These are phyloP conservation scores for Trachymyrmex septentrionalis DNA, from an alignment of 1,140 invertebrate species.

Conservation along the genomic window DNA sequence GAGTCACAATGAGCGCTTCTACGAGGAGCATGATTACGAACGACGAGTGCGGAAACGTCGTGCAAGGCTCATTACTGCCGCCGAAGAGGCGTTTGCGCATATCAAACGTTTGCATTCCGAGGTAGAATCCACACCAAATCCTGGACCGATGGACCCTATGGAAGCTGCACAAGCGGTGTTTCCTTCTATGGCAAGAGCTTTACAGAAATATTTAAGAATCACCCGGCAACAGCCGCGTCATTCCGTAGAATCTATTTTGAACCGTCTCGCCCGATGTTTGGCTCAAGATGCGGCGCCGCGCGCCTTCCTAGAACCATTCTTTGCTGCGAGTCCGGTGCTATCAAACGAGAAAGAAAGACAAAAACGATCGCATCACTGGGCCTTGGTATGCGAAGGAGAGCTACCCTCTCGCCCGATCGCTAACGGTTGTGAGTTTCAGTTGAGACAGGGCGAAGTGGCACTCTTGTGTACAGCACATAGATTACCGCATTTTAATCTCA, in stretches of 20 bases:
- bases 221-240: conserved; percentile 98
- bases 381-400: conserved; percentile 95
- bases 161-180: conserved; percentile 99
- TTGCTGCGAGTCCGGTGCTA: conserved; percentile 92
- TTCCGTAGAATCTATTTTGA: conserved; percentile 95
- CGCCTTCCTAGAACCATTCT: conserved; percentile 96
- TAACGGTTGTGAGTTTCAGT: conserved; percentile 94
- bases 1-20: conserved; percentile 98
- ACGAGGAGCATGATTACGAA: conserved; percentile 99
- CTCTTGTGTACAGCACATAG: conserved; percentile 94
- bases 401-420: conserved; percentile 94
- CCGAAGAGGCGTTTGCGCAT: conserved; percentile 99
- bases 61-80: conserved; percentile 95
- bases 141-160: conserved; percentile 94
- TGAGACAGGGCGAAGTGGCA: conserved; percentile 97
- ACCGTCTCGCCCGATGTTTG: conserved; percentile 95
- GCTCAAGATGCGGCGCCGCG: conserved; percentile 97
- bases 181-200: conserved; percentile 96
- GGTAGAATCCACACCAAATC: conserved; percentile 85
- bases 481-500: conserved; percentile 97
- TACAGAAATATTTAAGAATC: conserved; percentile 98
- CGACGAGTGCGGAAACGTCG: conserved; percentile 95
- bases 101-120: conserved; percentile 94
- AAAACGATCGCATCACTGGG: conserved; percentile 95
- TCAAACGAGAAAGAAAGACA: conserved; percentile 92